phyloP scores from a whole-genome alignment of 1,140 invertebrate species.

The Tribolium madens region DNA sequence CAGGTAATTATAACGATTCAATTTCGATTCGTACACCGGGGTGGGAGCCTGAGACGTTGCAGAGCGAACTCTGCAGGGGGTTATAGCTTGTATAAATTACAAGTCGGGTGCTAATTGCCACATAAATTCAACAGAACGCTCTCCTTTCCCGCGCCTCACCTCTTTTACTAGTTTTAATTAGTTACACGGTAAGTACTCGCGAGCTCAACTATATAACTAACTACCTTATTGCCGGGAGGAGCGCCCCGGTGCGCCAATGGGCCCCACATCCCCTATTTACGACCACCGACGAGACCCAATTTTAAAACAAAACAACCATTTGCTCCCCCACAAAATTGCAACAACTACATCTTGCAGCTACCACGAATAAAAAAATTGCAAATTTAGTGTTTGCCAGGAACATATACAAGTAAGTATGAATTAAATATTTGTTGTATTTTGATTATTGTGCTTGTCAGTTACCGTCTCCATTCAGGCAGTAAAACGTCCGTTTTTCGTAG shows the following conservation, averaged over 20 bases:
- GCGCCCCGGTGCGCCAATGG: background rate
- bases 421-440: too few species aligned
- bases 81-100: conserved; percentile 61
- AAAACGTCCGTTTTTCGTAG: background rate
- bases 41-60: conserved; percentile 47
- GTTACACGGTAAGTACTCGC: conserved; percentile 59
- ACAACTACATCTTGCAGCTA: too few species aligned
- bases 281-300: background rate
- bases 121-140: conserved; percentile 56
- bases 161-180: conserved; percentile 63
- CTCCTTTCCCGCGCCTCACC: conserved; percentile 45
- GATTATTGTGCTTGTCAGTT: background rate
- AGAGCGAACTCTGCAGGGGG: conserved; percentile 38
- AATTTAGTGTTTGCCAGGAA: too few species aligned
- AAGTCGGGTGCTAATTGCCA: conserved; percentile 61
- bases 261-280: background rate
- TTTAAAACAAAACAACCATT: too few species aligned
- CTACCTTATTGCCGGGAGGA: conserved; percentile 47
- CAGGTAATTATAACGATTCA: conserved; percentile 56
- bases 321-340: too few species aligned
- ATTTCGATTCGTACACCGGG: conserved; percentile 49
- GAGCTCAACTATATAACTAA: conserved; percentile 54
- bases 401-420: too few species aligned
- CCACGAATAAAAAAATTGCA: too few species aligned
- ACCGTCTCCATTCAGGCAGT: background rate